Percentiles rank a stretch among this genome's conserved stretches.
These are phyloP conservation scores for Hestina assimilis DNA, from an alignment of 1,140 invertebrate species.

Conservation along the genomic window DNA sequence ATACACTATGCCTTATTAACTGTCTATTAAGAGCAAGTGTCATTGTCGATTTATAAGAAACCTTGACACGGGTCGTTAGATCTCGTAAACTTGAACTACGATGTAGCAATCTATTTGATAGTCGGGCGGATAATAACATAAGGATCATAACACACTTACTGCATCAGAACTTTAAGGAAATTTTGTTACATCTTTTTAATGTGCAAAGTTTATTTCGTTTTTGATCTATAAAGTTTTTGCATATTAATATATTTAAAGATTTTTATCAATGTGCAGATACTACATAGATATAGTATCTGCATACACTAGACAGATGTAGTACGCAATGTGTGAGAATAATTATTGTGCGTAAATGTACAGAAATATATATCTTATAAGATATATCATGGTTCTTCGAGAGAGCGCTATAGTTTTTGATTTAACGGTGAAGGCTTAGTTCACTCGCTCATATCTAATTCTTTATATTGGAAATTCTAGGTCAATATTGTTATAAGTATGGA, in stretches of 20 bases:
- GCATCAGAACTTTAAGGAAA: neutral
- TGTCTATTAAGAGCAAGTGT: slow-evolving; percentile 32
- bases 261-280: neutral
- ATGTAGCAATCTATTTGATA: slow-evolving; percentile 3
- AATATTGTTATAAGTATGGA: too few relatives aligned
- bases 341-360: neutral
- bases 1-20: slow-evolving; percentile 25
- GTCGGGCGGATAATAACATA: neutral
- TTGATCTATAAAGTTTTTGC: too few relatives aligned
- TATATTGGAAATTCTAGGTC: too few relatives aligned
- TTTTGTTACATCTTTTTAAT: neutral
- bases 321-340: slow-evolving; percentile 2
- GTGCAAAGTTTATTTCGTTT: too few relatives aligned
- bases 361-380: too few relatives aligned
- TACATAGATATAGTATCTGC: neutral
- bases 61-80: slow-evolving; percentile 41
- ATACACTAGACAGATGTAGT: too few relatives aligned
- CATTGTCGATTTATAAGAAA: slow-evolving; percentile 24
- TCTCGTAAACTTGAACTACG: slow-evolving; percentile 29
- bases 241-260: too few relatives aligned
- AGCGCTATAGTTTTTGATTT: too few relatives aligned
- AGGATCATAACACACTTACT: slow-evolving; percentile 1
- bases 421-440: too few relatives aligned
- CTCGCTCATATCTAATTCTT: too few relatives aligned
- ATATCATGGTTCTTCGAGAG: too few relatives aligned